Percentiles rank a stretch among this genome's conserved stretches.
Conservation (phyloP, 2,113 vertebrate species). For the Indri indri region DNA sequence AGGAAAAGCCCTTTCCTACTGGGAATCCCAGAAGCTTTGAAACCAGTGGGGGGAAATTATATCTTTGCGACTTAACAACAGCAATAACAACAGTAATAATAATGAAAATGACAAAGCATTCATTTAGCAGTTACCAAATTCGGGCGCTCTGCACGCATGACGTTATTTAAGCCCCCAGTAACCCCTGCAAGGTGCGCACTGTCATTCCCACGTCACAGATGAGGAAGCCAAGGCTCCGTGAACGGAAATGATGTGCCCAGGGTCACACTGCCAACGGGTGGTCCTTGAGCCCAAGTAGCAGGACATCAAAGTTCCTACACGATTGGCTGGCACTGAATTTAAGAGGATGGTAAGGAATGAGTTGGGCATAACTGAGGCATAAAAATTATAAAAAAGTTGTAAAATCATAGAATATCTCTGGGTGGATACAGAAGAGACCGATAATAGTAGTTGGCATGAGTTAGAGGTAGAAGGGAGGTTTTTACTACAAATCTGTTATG, state of each 20-base stretch:
- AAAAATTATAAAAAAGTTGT: not conserved
- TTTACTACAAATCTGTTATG: not conserved
- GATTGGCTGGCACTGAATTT: not conserved
- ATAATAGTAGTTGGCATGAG: fast-evolving
- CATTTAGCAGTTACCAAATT: not conserved
- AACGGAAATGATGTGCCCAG: not conserved
- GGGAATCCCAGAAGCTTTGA: not conserved
- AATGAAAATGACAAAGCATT: not conserved
- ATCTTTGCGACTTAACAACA: not conserved
- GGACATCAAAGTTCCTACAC: fast-evolving
- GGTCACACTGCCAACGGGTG: not conserved
- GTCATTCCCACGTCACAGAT: not conserved
- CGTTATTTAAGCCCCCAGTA: not conserved
- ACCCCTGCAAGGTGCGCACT: too few relatives aligned
- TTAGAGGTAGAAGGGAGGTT: not conserved
- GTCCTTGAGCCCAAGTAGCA: fast-evolving
- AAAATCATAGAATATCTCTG: not conserved
- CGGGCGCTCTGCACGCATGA: fast-evolving
- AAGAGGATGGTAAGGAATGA: not conserved
- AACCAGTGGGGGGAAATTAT: not conserved
- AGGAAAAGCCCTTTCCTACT: not conserved
- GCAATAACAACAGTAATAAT: too few relatives aligned
- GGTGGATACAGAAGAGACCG: not conserved
- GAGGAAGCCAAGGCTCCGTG: not conserved
- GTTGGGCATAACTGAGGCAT: not conserved